Evolutionary conservation across 2,113 vertebrate species (phyloP).

Genomic region (Ascaphus truei): DNA sequence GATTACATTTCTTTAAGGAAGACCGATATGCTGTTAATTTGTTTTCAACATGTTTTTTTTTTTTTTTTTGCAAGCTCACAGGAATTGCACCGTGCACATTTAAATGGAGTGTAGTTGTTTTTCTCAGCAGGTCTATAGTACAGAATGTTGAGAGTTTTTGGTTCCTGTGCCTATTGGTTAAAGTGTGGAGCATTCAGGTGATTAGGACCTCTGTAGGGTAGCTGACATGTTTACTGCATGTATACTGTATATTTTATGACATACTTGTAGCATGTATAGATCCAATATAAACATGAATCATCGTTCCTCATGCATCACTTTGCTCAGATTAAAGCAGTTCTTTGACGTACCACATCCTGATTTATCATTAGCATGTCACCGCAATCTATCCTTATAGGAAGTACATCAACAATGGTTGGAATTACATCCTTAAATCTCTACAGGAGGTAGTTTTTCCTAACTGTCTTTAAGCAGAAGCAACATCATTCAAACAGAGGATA

Average conservation of each 20-base stretch:
- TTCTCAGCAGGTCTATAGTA: too few species aligned
- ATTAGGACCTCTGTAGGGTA: background rate
- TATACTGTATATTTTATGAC: background rate
- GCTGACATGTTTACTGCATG: background rate
- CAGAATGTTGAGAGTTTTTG: too few species aligned
- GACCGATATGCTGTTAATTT: too few species aligned
- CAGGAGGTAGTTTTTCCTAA: background rate
- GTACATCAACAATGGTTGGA: background rate
- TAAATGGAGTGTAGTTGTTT: too few species aligned
- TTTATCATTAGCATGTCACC: background rate
- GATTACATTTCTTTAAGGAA: too few species aligned
- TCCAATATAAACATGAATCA: background rate
- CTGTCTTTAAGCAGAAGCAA: background rate
- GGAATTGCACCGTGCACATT: too few species aligned
- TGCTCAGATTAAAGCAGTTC: background rate
- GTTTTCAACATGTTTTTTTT: too few species aligned
- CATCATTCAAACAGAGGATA: background rate
- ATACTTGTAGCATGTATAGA: background rate
- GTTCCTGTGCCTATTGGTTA: too few species aligned
- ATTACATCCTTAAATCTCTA: background rate
- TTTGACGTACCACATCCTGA: background rate
- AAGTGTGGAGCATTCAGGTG: too few species aligned
- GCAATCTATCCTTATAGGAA: background rate
- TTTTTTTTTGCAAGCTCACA: too few species aligned
- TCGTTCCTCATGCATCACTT: background rate